A percentile compares a stretch with the other conserved stretches of the same genome.
Conservation (phyloP, 92 coral and sea anemone species). For the Bergia sp. region DNA sequence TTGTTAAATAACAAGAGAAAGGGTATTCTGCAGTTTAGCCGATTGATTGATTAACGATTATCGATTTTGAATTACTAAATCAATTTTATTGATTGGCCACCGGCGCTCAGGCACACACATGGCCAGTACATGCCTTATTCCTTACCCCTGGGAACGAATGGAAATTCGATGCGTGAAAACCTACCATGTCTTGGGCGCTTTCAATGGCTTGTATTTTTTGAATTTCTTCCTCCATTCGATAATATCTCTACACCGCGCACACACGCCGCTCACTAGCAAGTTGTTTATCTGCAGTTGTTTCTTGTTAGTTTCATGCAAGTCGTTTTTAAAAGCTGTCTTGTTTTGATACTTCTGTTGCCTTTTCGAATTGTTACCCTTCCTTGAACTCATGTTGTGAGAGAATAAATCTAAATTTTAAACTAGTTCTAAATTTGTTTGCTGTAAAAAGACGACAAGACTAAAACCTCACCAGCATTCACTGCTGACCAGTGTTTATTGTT, state of each 20-base stretch:
- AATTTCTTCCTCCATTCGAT: constrained; percentile 94
- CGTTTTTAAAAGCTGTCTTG: constrained; percentile 73
- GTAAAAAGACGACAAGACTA: too few species aligned
- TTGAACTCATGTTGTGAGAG: constrained; percentile 60
- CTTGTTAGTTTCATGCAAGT: constrained; percentile 84
- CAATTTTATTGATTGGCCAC: too few species aligned
- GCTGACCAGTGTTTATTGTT: background rate
- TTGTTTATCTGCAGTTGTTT: constrained; percentile 70
- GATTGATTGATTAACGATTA: too few species aligned
- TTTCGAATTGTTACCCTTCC: constrained; percentile 78
- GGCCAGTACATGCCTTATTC: too few species aligned
- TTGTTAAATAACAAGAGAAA: too few species aligned
- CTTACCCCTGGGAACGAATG: too few species aligned
- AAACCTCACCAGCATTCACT: background rate
- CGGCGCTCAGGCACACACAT: too few species aligned
- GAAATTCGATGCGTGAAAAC: too few species aligned
- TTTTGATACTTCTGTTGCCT: constrained; percentile 92
- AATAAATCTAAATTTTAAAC: background rate
- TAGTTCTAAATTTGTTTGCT: background rate
- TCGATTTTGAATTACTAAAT: too few species aligned
- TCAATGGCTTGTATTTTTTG: constrained; percentile 92
- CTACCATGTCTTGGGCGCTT: constrained; percentile 95
- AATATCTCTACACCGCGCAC: constrained; percentile 82
- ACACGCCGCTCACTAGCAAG: constrained; percentile 85
- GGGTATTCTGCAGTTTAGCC: too few species aligned